Conservation (phyloP, 2,888 invertebrate genomes). For the Cataglyphis livida region DNA sequence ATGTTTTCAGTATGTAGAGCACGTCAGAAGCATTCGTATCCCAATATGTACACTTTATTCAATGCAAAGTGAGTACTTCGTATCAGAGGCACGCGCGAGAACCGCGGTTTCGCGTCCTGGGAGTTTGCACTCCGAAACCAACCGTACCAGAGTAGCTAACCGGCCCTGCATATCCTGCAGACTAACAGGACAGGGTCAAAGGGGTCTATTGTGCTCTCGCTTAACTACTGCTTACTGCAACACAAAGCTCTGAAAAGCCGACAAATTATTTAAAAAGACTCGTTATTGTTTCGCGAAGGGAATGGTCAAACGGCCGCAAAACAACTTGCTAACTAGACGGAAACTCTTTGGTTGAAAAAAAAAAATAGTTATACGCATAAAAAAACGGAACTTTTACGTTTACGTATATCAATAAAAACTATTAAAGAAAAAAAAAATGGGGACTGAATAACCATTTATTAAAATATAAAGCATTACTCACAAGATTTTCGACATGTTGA, state of each 20-base stretch:
- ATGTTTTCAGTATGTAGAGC: constrained; percentile 7
- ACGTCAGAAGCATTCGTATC: constrained; percentile 35
- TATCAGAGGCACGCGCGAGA: constrained; percentile 42
- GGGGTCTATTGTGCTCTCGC: constrained; percentile 67
- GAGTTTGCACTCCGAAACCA: constrained; percentile 34
- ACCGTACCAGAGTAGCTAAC: neutral
- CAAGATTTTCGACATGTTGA: constrained; percentile 30
- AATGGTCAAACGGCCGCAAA: constrained; percentile 55
- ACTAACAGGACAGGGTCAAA: constrained; percentile 48
- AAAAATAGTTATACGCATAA: constrained; percentile 8
- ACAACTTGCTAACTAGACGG: constrained; percentile 40
- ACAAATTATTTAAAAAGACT: constrained; percentile 77
- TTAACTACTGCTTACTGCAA: constrained; percentile 73
- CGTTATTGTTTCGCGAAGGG: constrained; percentile 69
- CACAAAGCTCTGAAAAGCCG: constrained; percentile 64
- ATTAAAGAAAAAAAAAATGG: neutral
- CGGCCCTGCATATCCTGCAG: constrained; percentile 2
- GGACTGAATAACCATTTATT: neutral
- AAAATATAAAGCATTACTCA: neutral
- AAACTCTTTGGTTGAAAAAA: constrained; percentile 14
- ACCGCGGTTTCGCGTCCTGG: constrained; percentile 31
- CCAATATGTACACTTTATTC: constrained; percentile 37
- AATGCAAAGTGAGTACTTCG: constrained; percentile 32
- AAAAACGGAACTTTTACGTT: neutral
- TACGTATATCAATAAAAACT: constrained; percentile 6